phyloP scores from a whole-genome alignment of 1,140 invertebrate species.

The Gonioctena quinquepunctata region DNA sequence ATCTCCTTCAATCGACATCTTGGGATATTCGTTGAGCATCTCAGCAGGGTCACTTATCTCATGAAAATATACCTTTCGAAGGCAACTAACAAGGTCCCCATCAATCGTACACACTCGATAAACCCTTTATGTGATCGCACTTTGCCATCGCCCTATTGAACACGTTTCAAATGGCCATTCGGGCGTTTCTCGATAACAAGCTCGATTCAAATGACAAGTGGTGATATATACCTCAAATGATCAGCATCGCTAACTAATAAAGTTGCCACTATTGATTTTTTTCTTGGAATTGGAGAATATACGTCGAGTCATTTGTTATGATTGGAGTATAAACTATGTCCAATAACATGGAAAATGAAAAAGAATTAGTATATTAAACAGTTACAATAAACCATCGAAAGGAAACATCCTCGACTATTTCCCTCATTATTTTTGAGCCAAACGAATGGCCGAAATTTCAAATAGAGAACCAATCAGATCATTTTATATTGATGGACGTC shows the following conservation, averaged over 20 bases:
- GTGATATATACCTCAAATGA: background rate
- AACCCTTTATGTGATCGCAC: constrained; percentile 30
- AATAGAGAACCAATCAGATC: too few species aligned
- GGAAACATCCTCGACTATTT: too few species aligned
- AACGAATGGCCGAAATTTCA: too few species aligned
- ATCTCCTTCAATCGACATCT: background rate
- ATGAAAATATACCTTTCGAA: constrained; percentile 3
- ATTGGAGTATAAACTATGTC: too few species aligned
- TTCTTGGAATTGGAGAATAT: too few species aligned
- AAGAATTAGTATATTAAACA: too few species aligned
- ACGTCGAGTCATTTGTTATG: too few species aligned
- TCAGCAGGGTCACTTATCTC: too few species aligned
- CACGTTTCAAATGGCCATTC: constrained; percentile 12
- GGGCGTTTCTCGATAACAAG: constrained; percentile 21
- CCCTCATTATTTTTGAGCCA: too few species aligned
- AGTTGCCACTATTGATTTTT: background rate
- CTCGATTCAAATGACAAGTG: background rate
- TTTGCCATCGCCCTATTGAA: constrained; percentile 26
- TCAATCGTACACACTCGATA: constrained; percentile 35
- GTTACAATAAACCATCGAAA: too few species aligned
- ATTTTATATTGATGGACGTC: too few species aligned
- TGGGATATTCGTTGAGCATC: background rate
- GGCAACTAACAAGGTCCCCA: constrained; percentile 30
- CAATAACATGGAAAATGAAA: too few species aligned
- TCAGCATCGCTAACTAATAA: background rate